Conservation (phyloP, 2,113 vertebrate species). For the Oryzias javanicus region DNA sequence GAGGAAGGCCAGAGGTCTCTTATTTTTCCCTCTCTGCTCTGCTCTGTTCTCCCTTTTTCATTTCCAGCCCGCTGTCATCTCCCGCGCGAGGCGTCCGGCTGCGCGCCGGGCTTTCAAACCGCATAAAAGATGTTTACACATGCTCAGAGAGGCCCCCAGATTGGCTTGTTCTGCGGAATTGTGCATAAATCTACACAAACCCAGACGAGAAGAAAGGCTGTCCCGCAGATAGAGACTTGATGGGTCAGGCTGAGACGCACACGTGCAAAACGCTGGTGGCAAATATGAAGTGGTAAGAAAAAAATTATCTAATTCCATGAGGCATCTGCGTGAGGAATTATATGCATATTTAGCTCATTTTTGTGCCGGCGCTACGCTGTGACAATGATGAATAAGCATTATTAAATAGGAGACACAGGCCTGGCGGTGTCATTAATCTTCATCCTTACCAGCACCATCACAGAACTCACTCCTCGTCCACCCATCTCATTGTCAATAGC, state of each 20-base stretch:
- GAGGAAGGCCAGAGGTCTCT: slow-evolving; percentile 58
- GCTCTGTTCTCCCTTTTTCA: slow-evolving; percentile 30
- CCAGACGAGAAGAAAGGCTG: slow-evolving; percentile 16
- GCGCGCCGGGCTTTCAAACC: slow-evolving; percentile 30
- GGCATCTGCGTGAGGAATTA: slow-evolving; percentile 10
- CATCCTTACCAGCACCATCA: slow-evolving; percentile 51
- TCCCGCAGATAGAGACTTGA: not conserved
- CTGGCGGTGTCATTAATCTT: slow-evolving; percentile 63
- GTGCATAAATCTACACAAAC: slow-evolving; percentile 47
- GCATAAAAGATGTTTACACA: slow-evolving; percentile 56
- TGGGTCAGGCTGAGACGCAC: slow-evolving; percentile 6
- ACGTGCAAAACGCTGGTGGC: slow-evolving; percentile 12
- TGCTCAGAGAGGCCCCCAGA: slow-evolving; percentile 23
- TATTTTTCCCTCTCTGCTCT: slow-evolving; percentile 22
- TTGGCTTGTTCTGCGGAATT: slow-evolving; percentile 30
- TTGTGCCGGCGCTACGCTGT: slow-evolving; percentile 8
- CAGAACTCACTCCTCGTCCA: slow-evolving; percentile 40
- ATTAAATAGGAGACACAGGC: slow-evolving; percentile 63
- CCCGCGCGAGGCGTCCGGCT: slow-evolving; percentile 3
- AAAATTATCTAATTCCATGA: slow-evolving; percentile 12
- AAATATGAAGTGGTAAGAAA: slow-evolving; percentile 17
- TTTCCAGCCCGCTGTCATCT: slow-evolving; percentile 54
- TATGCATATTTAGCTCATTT: slow-evolving; percentile 13
- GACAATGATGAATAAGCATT: slow-evolving; percentile 71
- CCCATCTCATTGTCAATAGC: slow-evolving; percentile 22